Conservation (phyloP, 2,113 vertebrate species). For the Fregetta grallaria region DNA sequence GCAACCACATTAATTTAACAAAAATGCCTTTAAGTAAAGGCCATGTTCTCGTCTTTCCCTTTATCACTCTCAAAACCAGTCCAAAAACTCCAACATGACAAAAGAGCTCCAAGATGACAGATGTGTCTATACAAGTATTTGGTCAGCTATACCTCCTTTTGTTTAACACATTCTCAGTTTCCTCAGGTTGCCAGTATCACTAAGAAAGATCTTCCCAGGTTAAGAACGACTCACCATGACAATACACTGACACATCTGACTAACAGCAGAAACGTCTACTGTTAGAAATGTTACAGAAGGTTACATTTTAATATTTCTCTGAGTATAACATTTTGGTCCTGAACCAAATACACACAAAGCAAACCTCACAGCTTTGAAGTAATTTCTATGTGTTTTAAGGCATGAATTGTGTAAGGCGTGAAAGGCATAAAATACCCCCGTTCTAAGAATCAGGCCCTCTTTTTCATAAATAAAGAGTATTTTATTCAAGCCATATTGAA, state of each 20-base stretch:
- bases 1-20: background rate
- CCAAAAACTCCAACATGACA: background rate
- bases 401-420: background rate
- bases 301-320: background rate
- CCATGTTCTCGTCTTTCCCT: background rate
- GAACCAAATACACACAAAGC: background rate
- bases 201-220: background rate
- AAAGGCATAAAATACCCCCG: background rate
- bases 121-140: background rate
- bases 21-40: background rate
- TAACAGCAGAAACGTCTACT: background rate
- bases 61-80: background rate
- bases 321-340: background rate
- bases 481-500: background rate
- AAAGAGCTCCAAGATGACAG: background rate
- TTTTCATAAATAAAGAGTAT: background rate
- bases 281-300: background rate
- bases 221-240: background rate
- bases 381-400: background rate
- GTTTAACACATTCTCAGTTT: background rate
- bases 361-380: background rate
- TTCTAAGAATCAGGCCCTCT: background rate
- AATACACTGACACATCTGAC: background rate
- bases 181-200: background rate
- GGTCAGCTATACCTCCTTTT: background rate